phyloP scores from a whole-genome alignment of 2,113 vertebrate species.

The Neolamprologus tretocephalus region DNA sequence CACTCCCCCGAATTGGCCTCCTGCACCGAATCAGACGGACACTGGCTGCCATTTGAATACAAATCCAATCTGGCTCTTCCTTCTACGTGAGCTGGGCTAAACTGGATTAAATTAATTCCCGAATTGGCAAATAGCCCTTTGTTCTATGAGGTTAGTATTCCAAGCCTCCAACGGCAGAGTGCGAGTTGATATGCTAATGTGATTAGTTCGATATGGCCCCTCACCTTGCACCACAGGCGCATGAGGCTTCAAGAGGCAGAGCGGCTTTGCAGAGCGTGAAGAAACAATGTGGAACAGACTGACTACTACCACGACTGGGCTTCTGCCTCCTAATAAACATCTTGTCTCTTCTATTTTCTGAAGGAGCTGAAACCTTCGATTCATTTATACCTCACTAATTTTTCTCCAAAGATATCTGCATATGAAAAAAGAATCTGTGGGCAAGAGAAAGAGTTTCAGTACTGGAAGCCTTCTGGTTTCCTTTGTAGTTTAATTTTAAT shows the following conservation, averaged over 20 bases:
- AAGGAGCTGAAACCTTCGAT: neutral
- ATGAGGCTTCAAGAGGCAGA: conserved; percentile 8
- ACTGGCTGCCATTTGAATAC: conserved; percentile 29
- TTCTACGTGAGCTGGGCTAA: conserved; percentile 5
- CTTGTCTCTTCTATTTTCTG: neutral
- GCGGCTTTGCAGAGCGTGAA: conserved; percentile 12
- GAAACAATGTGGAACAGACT: neutral
- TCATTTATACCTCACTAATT: neutral
- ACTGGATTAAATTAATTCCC: conserved; percentile 38
- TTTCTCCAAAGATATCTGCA: neutral
- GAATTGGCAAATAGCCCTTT: conserved; percentile 46
- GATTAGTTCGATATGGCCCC: conserved; percentile 8
- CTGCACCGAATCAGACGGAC: conserved; percentile 6
- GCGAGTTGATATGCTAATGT: conserved; percentile 48
- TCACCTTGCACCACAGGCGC: conserved; percentile 31
- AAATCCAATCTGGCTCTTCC: conserved; percentile 33
- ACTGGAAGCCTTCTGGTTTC: neutral
- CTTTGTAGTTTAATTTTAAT: neutral
- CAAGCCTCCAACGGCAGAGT: neutral
- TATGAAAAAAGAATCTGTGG: neutral
- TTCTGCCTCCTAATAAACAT: neutral
- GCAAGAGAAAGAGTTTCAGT: neutral
- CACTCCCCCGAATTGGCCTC: conserved; percentile 18
- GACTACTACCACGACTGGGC: neutral
- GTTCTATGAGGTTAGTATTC: conserved; percentile 49